A percentile compares a stretch with the other conserved stretches of the same genome.
phyloP scores from a whole-genome alignment of 2,797 vertebrate species.

The Gobio occitaniae region DNA sequence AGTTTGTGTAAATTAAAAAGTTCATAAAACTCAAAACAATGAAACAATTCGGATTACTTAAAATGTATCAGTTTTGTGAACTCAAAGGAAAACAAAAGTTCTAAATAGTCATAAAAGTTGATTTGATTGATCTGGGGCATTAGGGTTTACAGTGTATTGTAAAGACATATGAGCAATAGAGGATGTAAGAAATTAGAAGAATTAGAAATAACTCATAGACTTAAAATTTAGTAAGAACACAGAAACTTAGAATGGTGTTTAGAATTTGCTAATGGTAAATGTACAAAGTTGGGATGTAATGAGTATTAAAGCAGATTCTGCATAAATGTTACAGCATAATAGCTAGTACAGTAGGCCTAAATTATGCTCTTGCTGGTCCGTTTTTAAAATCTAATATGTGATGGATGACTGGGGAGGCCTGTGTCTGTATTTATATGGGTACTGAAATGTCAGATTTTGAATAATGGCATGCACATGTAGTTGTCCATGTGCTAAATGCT shows the following conservation, averaged over 20 bases:
- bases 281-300: not conserved
- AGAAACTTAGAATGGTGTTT: not conserved
- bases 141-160: no score
- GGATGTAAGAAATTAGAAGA: not conserved
- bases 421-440: not conserved
- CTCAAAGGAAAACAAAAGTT: no score
- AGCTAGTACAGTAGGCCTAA: not conserved
- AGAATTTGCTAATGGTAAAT: not conserved
- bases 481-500: conserved; percentile 34
- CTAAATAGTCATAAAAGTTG: no score
- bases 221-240: not conserved
- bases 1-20: no score
- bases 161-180: not conserved
- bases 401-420: not conserved
- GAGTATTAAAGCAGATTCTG: not conserved
- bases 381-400: not conserved
- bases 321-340: not conserved
- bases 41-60: no score
- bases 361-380: not conserved
- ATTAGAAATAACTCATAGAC: not conserved
- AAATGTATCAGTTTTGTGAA: no score
- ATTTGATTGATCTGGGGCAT: no score
- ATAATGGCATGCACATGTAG: conserved; percentile 54
- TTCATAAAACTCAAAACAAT: no score
- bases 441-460: not conserved